These are phyloP conservation scores for Drosophila bifasciata DNA, from an alignment of 1,140 invertebrate genomes.

Conservation along the genomic window DNA sequence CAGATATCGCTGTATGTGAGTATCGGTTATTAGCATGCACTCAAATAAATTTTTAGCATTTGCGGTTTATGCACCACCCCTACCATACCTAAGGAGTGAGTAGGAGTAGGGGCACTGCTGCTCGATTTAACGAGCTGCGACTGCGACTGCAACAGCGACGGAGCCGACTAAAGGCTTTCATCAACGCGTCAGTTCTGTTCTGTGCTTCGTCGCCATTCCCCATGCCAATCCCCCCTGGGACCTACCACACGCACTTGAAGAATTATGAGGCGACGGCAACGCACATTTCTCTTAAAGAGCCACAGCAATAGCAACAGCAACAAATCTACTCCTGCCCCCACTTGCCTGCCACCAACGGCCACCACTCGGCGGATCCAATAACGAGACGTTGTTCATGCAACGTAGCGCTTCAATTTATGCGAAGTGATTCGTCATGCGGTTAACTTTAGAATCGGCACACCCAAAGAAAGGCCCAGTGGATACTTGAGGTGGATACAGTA, in stretches of 20 bases:
- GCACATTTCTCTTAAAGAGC: conserved; percentile 74
- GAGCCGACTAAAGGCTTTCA: conserved; percentile 54
- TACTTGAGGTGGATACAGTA: conserved; percentile 45
- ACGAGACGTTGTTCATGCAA: conserved; percentile 71
- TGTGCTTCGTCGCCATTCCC: conserved; percentile 4
- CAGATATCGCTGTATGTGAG: conserved; percentile 18
- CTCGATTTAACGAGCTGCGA: conserved; percentile 76
- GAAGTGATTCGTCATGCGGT: conserved; percentile 82
- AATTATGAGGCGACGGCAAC: conserved; percentile 77
- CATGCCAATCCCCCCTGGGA: conserved; percentile 46
- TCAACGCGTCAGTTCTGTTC: conserved; percentile 39
- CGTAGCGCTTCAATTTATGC: conserved; percentile 81
- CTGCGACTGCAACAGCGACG: conserved; percentile 36
- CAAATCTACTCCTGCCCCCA: conserved; percentile 39
- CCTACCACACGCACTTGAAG: conserved; percentile 73
- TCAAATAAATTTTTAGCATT: conserved; percentile 62
- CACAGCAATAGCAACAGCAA: conserved; percentile 48
- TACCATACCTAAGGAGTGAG: not conserved
- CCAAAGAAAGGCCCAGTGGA: conserved; percentile 32
- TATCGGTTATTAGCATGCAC: conserved; percentile 78
- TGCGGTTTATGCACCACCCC: conserved; percentile 36
- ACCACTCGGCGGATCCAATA: too few relatives aligned
- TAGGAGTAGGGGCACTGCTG: conserved; percentile 36
- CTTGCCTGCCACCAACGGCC: not conserved
- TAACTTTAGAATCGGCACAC: conserved; percentile 78